Percentiles rank a stretch among this genome's conserved stretches.
These are phyloP conservation scores for Euura lappo DNA, from an alignment of 1,140 invertebrate genomes.

Conservation along the genomic window DNA sequence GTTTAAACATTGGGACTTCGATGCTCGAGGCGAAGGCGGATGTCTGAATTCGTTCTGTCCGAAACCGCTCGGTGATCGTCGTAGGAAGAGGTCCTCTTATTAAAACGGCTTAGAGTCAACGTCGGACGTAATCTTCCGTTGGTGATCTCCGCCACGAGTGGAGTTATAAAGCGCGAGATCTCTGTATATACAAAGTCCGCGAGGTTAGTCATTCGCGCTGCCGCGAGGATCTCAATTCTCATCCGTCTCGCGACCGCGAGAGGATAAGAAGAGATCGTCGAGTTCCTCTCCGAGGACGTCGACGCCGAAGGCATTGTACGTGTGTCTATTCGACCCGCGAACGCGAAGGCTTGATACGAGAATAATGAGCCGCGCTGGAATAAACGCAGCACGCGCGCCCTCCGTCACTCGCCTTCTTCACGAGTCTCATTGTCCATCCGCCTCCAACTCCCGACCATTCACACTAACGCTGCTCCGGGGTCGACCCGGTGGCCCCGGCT, in stretches of 20 bases:
- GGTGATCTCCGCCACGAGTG: background rate
- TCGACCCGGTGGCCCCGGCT: background rate
- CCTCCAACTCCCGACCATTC: background rate
- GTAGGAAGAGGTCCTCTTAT: background rate
- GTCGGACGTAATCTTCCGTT: background rate
- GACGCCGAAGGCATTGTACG: background rate
- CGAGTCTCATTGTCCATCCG: slow-evolving; percentile 1
- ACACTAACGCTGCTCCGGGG: background rate
- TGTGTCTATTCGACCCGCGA: background rate
- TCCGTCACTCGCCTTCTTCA: background rate
- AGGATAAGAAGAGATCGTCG: background rate
- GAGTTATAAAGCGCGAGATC: background rate
- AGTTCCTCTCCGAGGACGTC: too few species aligned
- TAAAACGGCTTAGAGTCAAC: background rate
- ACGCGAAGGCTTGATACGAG: background rate
- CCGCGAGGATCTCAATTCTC: background rate
- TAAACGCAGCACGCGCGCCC: background rate
- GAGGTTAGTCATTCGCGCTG: background rate
- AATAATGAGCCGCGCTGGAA: background rate
- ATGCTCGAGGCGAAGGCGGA: background rate
- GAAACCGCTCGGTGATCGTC: too few species aligned
- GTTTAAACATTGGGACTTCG: too few species aligned
- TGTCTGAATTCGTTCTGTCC: background rate
- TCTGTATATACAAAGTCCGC: background rate
- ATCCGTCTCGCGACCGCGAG: background rate